phyloP scores from a whole-genome alignment of 2,797 vertebrate species.

The Echeneis naucrates region DNA sequence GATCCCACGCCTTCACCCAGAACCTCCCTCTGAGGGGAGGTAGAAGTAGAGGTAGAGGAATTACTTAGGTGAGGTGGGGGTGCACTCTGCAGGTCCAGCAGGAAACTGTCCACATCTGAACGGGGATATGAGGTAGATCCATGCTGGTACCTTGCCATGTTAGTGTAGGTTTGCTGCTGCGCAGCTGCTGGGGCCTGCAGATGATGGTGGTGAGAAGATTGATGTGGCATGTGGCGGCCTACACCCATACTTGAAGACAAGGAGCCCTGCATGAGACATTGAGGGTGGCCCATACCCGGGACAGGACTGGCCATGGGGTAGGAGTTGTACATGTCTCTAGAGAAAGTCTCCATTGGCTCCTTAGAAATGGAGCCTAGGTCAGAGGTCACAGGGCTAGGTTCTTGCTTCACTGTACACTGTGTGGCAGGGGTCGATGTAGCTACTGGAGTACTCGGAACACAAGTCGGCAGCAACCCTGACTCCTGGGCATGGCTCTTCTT shows the following conservation, averaged over 20 bases:
- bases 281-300: conserved; percentile 86
- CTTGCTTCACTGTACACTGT: conserved; percentile 89
- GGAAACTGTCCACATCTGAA: conserved; percentile 94
- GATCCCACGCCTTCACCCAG: conserved; percentile 73
- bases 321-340: conserved; percentile 92
- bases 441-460: conserved; percentile 77
- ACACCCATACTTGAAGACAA: conserved; percentile 87
- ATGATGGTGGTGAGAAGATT: conserved; percentile 82
- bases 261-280: conserved; percentile 89
- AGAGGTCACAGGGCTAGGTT: conserved; percentile 87
- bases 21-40: conserved; percentile 86
- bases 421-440: conserved; percentile 76
- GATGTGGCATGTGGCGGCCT: conserved; percentile 89
- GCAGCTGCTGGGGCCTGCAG: conserved; percentile 80
- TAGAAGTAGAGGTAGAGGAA: conserved; percentile 84
- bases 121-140: conserved; percentile 97
- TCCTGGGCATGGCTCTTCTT: conserved; percentile 99
- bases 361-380: conserved; percentile 83
- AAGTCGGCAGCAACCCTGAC: conserved; percentile 84
- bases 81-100: conserved; percentile 94
- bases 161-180: conserved; percentile 80
- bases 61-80: conserved; percentile 88
- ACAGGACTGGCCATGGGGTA: conserved; percentile 89
- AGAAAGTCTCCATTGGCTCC: conserved; percentile 85
- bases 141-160: conserved; percentile 93